Base-by-base conservation (phyloP, 1,140 invertebrate genomes). In the Agraylea sexmaculata region DNA sequence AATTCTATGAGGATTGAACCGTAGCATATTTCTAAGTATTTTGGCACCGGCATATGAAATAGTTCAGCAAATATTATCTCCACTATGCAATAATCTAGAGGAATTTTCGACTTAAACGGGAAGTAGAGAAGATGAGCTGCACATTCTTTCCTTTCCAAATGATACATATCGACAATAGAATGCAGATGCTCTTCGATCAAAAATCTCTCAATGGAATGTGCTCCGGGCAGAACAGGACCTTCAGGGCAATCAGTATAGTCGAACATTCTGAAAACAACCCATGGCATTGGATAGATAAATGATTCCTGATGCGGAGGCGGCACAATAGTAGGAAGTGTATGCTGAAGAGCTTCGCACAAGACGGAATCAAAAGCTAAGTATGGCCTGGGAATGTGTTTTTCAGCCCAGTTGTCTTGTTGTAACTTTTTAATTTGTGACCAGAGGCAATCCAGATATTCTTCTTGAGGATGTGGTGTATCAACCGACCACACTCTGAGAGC, bases 191-290 rank as follows among this genome's bases (percentile, higher is more conserved):
- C 92, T 64, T 99, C 96, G 54, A 99, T 95, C 1, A 99, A 68
- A 64, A 93, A 99, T 50, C 95, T 71, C 63, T 99, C 96, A 46
- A 99, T 96, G 0, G 93, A 88, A 69, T 98, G 92, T 36, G 87
- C 85, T 19, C 91, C 93, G 1, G 95, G 94, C 27, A 99, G 65
- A 23, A 84, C 75, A 2, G 83, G 81, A 1, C 82, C 87, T 64
- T 95, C 92, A 7, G 93, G 91, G 56, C 94, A 96, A 66, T 99
- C 94, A 4, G 93, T 96, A 56, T 98, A 96, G 64, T 98, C 94
- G 70, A 99, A 99, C 77, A 99, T 87, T 28, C 86, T 77, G 68
- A 85, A 94, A 5, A 91, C 83, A 3, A 90, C 87, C 55, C 80
- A 78, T 0, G 88, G 87, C 70, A 93, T 79, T 1, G 94, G 90